phyloP scores from a whole-genome alignment of 2,113 vertebrate genomes.

The Gymnocephalus cernua region DNA sequence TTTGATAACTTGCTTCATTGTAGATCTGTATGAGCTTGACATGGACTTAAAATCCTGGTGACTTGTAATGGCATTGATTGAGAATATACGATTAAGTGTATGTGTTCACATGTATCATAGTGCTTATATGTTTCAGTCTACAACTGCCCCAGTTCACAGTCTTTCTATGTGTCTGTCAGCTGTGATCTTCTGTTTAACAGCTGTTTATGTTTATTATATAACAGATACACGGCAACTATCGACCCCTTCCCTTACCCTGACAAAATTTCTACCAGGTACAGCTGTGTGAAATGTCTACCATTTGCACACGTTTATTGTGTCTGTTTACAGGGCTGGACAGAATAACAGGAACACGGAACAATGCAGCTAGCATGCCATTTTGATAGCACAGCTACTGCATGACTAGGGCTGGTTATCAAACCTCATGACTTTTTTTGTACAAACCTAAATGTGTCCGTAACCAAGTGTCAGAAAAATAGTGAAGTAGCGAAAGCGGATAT shows the following conservation, averaged over 20 bases:
- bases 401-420: background rate
- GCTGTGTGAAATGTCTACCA: background rate
- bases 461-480: background rate
- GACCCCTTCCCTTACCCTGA: conserved; percentile 31
- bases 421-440: background rate
- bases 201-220: conserved; percentile 4
- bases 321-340: conserved; percentile 11
- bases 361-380: background rate
- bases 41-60: background rate
- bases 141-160: background rate
- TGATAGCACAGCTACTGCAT: background rate
- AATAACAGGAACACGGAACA: conserved; percentile 24
- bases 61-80: background rate
- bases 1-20: background rate
- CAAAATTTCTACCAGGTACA: conserved; percentile 51
- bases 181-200: background rate
- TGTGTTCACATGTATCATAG: background rate
- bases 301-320: conserved; percentile 11
- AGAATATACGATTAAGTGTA: background rate
- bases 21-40: background rate
- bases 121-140: background rate
- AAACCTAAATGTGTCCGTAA: background rate
- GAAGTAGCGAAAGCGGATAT: background rate
- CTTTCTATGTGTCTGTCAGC: background rate
- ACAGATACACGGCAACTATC: conserved; percentile 49